phyloP scores from a whole-genome alignment of 2,797 vertebrate species.

The Tokudaia tokunoshimensis region DNA sequence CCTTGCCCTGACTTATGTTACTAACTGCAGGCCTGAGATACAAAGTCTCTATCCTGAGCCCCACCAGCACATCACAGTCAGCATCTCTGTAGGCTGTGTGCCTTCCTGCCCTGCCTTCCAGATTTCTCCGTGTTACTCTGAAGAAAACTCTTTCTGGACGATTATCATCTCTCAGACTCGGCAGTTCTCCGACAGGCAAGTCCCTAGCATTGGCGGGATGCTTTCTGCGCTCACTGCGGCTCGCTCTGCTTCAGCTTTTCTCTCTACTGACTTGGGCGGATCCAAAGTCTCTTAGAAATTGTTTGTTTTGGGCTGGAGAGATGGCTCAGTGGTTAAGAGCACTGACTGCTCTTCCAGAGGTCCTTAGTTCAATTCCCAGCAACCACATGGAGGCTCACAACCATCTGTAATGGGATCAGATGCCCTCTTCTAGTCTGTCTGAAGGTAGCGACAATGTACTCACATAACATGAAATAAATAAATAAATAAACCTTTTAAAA shows the following conservation, averaged over 20 bases:
- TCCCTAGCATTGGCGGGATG: not conserved
- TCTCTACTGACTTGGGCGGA: not conserved
- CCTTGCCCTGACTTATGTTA: not conserved
- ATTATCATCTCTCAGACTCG: not conserved
- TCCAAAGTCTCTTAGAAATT: not conserved
- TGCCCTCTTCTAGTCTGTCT: too few species aligned
- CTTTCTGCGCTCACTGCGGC: not conserved
- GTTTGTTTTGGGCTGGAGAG: too few species aligned
- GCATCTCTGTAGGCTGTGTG: not conserved
- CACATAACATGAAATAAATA: too few species aligned
- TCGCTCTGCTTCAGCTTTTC: not conserved
- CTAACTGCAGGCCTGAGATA: not conserved
- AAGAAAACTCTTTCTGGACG: not conserved
- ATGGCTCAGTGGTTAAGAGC: too few species aligned
- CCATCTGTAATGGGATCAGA: too few species aligned
- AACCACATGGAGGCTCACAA: too few species aligned
- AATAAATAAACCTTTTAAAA: not conserved
- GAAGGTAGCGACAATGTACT: too few species aligned
- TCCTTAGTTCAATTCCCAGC: too few species aligned
- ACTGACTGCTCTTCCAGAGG: too few species aligned
- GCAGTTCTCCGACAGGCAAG: not conserved
- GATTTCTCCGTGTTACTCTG: conserved; percentile 26
- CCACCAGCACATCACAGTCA: not conserved
- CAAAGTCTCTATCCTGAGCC: not conserved
- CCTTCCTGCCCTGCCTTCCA: not conserved